Conservation (phyloP, 2,888 invertebrate genomes). For the Sphaerophoria rueppellii region DNA sequence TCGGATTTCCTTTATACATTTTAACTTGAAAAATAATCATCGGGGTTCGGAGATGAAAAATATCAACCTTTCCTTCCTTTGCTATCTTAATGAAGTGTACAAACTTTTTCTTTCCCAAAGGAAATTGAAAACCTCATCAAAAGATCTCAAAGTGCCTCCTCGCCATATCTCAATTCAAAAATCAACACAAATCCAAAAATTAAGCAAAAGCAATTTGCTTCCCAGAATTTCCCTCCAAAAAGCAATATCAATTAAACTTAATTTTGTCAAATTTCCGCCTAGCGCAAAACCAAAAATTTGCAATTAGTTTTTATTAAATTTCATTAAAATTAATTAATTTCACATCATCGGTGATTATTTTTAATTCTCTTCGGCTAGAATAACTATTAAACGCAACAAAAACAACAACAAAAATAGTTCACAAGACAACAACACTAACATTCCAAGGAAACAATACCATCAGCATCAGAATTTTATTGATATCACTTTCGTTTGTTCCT, state of each 20-base stretch:
- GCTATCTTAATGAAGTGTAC: too few relatives aligned
- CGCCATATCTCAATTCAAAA: too few relatives aligned
- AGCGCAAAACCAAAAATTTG: neutral
- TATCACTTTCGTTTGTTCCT: neutral
- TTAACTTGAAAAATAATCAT: too few relatives aligned
- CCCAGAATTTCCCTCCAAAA: too few relatives aligned
- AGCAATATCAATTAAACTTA: neutral
- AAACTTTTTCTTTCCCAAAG: too few relatives aligned
- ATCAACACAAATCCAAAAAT: too few relatives aligned
- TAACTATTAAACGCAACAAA: neutral
- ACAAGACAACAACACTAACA: constrained; percentile 2
- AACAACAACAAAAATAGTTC: neutral
- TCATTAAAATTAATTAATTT: neutral
- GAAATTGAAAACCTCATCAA: too few relatives aligned
- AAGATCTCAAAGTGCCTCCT: too few relatives aligned
- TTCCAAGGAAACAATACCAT: neutral
- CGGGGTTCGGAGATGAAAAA: too few relatives aligned
- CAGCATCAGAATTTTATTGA: neutral
- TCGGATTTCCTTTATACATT: too few relatives aligned
- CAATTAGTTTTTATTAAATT: neutral
- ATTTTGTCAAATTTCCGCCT: neutral
- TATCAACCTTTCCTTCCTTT: too few relatives aligned
- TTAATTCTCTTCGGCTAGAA: neutral
- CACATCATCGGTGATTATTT: neutral
- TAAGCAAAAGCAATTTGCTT: too few relatives aligned